phyloP scores from a whole-genome alignment of 2,797 vertebrate species.

The Octomys mimax region DNA sequence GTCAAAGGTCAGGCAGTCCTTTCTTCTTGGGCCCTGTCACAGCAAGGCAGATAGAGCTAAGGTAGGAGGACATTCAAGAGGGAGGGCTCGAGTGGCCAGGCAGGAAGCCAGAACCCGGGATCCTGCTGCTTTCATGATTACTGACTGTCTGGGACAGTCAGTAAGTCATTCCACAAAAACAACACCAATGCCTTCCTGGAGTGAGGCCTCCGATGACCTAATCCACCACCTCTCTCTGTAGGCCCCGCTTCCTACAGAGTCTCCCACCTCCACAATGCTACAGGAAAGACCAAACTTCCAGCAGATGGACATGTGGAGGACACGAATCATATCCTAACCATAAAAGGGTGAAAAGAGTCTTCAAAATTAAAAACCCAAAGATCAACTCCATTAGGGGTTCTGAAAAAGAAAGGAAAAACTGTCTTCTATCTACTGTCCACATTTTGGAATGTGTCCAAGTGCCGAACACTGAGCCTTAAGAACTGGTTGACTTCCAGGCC shows the following conservation, averaged over 20 bases:
- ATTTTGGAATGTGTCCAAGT: not conserved
- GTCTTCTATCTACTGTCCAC: not conserved
- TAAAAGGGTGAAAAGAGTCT: not conserved
- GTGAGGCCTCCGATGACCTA: not conserved
- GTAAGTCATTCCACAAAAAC: not conserved
- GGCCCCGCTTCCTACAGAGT: not conserved
- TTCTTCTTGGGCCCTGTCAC: not conserved
- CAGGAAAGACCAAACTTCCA: not conserved
- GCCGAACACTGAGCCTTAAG: not conserved
- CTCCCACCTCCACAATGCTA: not conserved
- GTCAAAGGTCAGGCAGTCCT: not conserved
- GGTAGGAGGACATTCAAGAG: not conserved
- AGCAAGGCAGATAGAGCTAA: too few relatives aligned
- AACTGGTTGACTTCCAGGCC: not conserved
- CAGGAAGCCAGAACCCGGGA: not conserved
- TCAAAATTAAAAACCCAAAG: constrained; percentile 7
- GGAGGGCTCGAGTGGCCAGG: not conserved
- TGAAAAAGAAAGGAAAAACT: not conserved
- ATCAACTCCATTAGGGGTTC: not conserved
- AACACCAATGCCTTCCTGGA: not conserved
- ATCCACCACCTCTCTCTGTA: not conserved
- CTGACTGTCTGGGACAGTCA: not conserved
- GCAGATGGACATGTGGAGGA: not conserved
- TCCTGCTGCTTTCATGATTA: not conserved
- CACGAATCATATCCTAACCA: not conserved